phyloP scores from a whole-genome alignment of 2,888 invertebrate species.

The Drosophila macrospina region DNA sequence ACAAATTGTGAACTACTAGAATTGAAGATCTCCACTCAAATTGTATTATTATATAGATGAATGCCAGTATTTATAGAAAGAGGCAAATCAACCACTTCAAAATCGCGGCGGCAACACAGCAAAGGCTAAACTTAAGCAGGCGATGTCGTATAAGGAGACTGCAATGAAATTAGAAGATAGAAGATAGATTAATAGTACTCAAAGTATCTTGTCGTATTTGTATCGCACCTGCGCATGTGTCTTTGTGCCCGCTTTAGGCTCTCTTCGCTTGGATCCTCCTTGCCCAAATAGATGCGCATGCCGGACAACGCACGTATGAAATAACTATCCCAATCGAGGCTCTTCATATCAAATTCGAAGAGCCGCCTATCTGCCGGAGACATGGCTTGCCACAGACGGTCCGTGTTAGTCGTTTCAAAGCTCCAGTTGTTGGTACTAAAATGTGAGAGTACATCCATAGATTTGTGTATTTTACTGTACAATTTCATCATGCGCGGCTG shows the following conservation, averaged over 20 bases:
- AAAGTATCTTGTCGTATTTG: not conserved
- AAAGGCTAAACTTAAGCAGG: constrained; percentile 58
- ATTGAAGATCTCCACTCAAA: not conserved
- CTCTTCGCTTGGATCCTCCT: constrained; percentile 88
- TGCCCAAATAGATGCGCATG: constrained; percentile 90
- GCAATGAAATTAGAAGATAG: constrained; percentile 16
- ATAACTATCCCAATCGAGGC: constrained; percentile 88
- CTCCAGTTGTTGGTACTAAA: constrained; percentile 91
- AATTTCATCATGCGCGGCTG: constrained; percentile 88
- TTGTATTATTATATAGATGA: not conserved
- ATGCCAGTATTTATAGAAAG: not conserved
- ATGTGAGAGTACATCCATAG: constrained; percentile 89
- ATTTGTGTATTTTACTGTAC: constrained; percentile 92
- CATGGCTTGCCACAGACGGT: constrained; percentile 84
- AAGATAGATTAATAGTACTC: not conserved
- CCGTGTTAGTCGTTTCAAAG: constrained; percentile 88
- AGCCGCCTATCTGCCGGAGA: constrained; percentile 85
- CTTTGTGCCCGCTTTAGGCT: constrained; percentile 88
- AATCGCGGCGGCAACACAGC: constrained; percentile 11
- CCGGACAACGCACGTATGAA: constrained; percentile 88
- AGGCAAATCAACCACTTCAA: not conserved
- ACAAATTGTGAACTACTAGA: not conserved
- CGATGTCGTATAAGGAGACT: constrained; percentile 72
- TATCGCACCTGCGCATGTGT: constrained; percentile 87
- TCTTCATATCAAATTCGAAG: constrained; percentile 91